Conservation (phyloP, 2,797 vertebrate species). For the Sebastiscus tertius region DNA sequence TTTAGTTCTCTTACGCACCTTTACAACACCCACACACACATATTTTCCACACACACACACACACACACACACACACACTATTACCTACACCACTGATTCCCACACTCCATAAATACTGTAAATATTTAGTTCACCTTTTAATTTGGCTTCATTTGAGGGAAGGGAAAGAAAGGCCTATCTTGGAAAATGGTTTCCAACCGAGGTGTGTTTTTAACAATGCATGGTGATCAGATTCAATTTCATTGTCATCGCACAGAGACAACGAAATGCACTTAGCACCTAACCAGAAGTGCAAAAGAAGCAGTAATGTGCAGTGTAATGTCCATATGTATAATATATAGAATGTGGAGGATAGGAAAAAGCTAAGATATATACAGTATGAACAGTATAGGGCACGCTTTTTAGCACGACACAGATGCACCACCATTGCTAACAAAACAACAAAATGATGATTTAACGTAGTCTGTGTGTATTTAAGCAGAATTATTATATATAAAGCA, state of each 20-base stretch:
- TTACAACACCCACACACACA: neutral
- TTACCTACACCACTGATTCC: neutral
- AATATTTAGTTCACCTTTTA: neutral
- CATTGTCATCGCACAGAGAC: no score
- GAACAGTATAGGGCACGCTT: neutral
- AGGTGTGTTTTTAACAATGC: no score
- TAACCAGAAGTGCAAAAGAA: slow-evolving; percentile 15
- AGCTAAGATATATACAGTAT: neutral
- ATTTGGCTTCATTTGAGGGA: neutral
- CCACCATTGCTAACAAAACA: neutral
- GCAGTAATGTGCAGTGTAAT: slow-evolving; percentile 4
- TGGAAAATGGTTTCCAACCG: no score
- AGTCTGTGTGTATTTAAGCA: neutral
- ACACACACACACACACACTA: neutral
- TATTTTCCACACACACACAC: neutral
- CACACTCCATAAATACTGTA: neutral
- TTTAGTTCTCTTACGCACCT: neutral
- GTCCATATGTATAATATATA: no score
- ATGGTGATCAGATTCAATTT: no score
- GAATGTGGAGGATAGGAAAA: no score
- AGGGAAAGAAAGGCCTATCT: no score
- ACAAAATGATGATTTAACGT: neutral
- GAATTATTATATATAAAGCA: neutral
- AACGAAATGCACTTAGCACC: neutral
- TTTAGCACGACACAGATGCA: neutral